Base-by-base conservation (phyloP, 2,888 invertebrate genomes). In the Agriopis leucophaearia region DNA sequence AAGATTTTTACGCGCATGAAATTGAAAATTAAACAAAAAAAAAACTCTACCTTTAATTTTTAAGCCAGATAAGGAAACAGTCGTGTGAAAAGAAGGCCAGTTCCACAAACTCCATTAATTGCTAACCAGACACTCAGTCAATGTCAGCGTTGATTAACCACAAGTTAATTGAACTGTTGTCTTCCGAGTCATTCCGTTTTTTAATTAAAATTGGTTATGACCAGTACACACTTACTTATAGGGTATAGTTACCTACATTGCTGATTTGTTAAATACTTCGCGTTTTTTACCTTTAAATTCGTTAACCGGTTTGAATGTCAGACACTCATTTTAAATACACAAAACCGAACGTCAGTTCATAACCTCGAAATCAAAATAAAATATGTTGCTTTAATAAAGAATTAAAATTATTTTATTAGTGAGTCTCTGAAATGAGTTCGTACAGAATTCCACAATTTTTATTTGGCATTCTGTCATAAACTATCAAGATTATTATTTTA, bases 131-230 rank as follows among this genome's bases (percentile, higher is more conserved):
- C 69, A 51, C 64, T 72, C 59, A 69, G 66, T 73, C 74, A 73
- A 73, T 74, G 73, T 69, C 74, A 71, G 45, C 50, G 66, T 71
- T 72, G 71, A 72, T 74, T 72, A 73, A 64, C 69, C 48, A 54
- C 51, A 54, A 27, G 59, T 59, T 59, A 70, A 64, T 62, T 62
- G 54, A 52, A 52, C 61, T 66, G 66, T 62, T 61, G 61, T 61
- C 51, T 56, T 52, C 61, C 51, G 66, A 67, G 61, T 51, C 54
- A 47, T 65, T 38, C 9, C 8, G 44, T 57, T 27, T 58, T 58
- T 27, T 47, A 56, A 61, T 61, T 44, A 35, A 36, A 35, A 45
- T 56, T 15, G 36, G 45, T 47, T 57, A 16, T 38, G 16, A 16
- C 38, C 40, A 40, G 36, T 10, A 40, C 38, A 16, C 6, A 54